Evolutionary conservation across 2,888 invertebrate genomes (phyloP).

Genomic region (Hedychridium roseum): DNA sequence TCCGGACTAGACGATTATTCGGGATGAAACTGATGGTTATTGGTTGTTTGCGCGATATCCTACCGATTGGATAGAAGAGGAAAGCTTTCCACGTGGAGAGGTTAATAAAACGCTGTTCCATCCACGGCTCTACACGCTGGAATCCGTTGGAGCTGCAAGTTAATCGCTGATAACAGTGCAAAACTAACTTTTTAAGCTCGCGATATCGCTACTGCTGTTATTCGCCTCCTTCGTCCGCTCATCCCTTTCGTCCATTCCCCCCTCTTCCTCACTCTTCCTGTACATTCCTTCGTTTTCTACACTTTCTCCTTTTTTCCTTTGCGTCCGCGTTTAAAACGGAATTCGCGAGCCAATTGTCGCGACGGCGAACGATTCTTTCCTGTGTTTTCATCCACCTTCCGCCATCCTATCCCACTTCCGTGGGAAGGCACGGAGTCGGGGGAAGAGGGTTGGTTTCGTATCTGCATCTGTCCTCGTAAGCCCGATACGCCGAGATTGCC

Average conservation of each 20-base stretch:
- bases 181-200: conserved; percentile 29
- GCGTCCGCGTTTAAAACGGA: no score
- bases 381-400: conserved; percentile 3
- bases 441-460: conserved; percentile 13
- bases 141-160: conserved; percentile 13
- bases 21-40: background rate
- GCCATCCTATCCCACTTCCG: conserved; percentile 12
- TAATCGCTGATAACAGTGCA: conserved; percentile 27
- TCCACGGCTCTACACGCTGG: conserved; percentile 1
- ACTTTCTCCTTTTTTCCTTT: background rate
- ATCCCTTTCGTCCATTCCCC: conserved; percentile 2
- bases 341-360: no score
- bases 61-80: background rate
- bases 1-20: background rate
- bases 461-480: conserved; percentile 13
- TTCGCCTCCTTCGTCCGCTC: conserved; percentile 8
- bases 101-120: conserved; percentile 19
- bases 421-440: no score
- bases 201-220: conserved; percentile 23
- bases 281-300: background rate
- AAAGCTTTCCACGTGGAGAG: conserved; percentile 6
- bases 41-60: conserved; percentile 5
- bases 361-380: no score
- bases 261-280: conserved; percentile 2
- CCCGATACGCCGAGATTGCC: conserved; percentile 17